phyloP scores from a whole-genome alignment of 1,140 invertebrate species.

The Drosophila guanche region DNA sequence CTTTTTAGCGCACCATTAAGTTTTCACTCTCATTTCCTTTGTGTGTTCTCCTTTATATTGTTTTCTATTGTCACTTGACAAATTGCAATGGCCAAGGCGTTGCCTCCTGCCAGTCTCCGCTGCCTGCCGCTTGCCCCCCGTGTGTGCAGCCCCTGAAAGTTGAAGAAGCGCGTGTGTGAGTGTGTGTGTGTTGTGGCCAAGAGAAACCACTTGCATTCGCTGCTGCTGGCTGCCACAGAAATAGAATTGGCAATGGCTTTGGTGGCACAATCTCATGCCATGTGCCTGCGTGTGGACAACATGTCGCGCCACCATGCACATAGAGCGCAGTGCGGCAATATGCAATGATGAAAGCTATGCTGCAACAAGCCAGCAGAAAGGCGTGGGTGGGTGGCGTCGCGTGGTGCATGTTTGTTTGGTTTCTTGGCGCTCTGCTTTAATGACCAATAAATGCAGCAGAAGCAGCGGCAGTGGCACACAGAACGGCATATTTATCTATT shows the following conservation, averaged over 20 bases:
- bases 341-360: slow-evolving; percentile 42
- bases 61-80: slow-evolving; percentile 50
- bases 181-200: slow-evolving; percentile 30
- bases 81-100: slow-evolving; percentile 52
- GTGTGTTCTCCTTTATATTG: slow-evolving; percentile 33
- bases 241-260: slow-evolving; percentile 82
- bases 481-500: slow-evolving; percentile 43
- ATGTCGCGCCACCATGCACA: slow-evolving; percentile 66
- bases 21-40: slow-evolving; percentile 47
- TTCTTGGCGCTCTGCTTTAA: slow-evolving; percentile 39
- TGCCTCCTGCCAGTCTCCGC: neutral
- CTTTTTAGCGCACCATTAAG: slow-evolving; percentile 42
- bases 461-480: slow-evolving; percentile 5
- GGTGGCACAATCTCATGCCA: slow-evolving; percentile 27
- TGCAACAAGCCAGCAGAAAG: slow-evolving; percentile 8
- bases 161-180: neutral
- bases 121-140: neutral
- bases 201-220: slow-evolving; percentile 66
- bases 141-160: slow-evolving; percentile 5
- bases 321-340: slow-evolving; percentile 27
- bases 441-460: slow-evolving; percentile 60
- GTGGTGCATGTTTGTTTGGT: slow-evolving; percentile 27
- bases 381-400: slow-evolving; percentile 29
- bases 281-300: slow-evolving; percentile 67
- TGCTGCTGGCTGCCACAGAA: slow-evolving; percentile 48